Conservation (phyloP, 2,113 vertebrate species). For the Acanthochromis polyacanthus region DNA sequence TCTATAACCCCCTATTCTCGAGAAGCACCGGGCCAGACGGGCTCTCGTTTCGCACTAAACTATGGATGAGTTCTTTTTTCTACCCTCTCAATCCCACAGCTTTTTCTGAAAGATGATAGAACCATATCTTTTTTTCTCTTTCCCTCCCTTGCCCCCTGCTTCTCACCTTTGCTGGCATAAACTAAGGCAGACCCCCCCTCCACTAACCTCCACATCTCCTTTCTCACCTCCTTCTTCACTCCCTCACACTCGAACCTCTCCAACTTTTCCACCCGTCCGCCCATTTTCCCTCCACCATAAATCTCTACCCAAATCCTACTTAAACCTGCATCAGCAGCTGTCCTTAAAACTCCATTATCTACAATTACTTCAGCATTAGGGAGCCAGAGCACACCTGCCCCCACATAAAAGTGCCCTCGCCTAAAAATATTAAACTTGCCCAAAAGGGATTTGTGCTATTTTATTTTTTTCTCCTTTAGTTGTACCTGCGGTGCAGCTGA, state of each 20-base stretch:
- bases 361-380: conserved; percentile 84
- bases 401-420: conserved; percentile 69
- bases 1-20: conserved; percentile 73
- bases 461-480: conserved; percentile 53
- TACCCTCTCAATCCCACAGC: conserved; percentile 46
- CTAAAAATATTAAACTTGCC: conserved; percentile 77
- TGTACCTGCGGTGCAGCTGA: conserved; percentile 52
- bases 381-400: conserved; percentile 78
- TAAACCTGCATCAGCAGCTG: conserved; percentile 82
- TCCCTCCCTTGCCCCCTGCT: conserved; percentile 25
- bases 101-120: conserved; percentile 62
- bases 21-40: conserved; percentile 59
- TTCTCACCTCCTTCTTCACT: conserved; percentile 46
- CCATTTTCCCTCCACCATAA: conserved; percentile 70
- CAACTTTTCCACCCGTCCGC: conserved; percentile 71
- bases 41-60: conserved; percentile 61
- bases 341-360: conserved; percentile 87
- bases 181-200: conserved; percentile 31
- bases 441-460: conserved; percentile 75
- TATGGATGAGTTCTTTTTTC: conserved; percentile 65
- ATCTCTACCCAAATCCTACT: conserved; percentile 82
- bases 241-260: conserved; percentile 42
- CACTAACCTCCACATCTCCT: conserved; percentile 56
- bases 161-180: conserved; percentile 59
- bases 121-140: conserved; percentile 39